A percentile compares a stretch with the other conserved stretches of the same genome.
phyloP scores from a whole-genome alignment of 2,888 invertebrate species.

The Coremacera marginata region DNA sequence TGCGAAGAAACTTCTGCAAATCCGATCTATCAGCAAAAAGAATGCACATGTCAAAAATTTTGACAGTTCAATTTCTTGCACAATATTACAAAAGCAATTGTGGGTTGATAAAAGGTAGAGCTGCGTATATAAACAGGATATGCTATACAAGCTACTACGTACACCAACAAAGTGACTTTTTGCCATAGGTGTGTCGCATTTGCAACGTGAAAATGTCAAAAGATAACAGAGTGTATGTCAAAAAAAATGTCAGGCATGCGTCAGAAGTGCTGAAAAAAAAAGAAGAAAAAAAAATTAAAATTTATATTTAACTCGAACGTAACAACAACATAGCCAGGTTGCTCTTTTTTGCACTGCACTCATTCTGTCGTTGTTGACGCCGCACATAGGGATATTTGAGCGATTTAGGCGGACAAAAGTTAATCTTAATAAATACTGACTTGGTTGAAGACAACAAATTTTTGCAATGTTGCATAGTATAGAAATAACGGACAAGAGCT shows the following conservation, averaged over 20 bases:
- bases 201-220: conserved; percentile 37
- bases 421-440: too few species aligned
- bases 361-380: neutral
- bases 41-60: conserved; percentile 68
- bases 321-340: conserved; percentile 37
- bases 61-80: conserved; percentile 67
- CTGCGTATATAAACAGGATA: neutral
- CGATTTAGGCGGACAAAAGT: too few species aligned
- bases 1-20: conserved; percentile 30
- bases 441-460: too few species aligned
- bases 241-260: conserved; percentile 43
- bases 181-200: conserved; percentile 41
- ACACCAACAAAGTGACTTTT: conserved; percentile 13
- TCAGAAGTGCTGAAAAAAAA: conserved; percentile 31
- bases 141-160: conserved; percentile 6
- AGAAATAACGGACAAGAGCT: too few species aligned
- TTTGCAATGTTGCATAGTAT: too few species aligned
- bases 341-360: conserved; percentile 16
- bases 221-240: conserved; percentile 37
- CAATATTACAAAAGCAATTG: conserved; percentile 36
- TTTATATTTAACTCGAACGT: conserved; percentile 41
- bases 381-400: too few species aligned
- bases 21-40: conserved; percentile 47
- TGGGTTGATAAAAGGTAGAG: conserved; percentile 13
- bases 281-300: too few species aligned